These are phyloP conservation scores for Agrilus planipennis DNA, from an alignment of 1,140 invertebrate species.

Conservation along the genomic window DNA sequence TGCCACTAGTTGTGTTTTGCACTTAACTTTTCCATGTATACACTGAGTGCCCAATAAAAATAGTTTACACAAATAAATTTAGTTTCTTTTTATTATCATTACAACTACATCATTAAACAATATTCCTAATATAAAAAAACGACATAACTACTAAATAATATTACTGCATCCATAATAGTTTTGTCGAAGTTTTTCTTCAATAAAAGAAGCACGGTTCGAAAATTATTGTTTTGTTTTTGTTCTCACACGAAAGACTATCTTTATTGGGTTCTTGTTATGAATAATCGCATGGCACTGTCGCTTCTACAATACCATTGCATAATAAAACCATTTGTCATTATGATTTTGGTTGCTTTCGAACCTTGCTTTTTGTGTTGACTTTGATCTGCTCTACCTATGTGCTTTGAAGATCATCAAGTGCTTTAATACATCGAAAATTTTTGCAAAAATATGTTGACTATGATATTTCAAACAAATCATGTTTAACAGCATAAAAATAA, in stretches of 20 bases:
- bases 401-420: too few relatives aligned
- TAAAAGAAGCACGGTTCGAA: constrained; percentile 35
- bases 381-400: constrained; percentile 11
- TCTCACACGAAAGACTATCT: constrained; percentile 13
- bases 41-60: constrained; percentile 45
- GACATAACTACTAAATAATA: too few relatives aligned
- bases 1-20: constrained; percentile 30
- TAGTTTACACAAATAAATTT: constrained; percentile 38
- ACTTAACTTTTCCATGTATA: constrained; percentile 25
- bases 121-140: constrained; percentile 6
- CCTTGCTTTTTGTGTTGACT: constrained; percentile 33
- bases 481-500: too few relatives aligned
- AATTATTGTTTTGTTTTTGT: background rate
- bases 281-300: constrained; percentile 11
- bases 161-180: too few relatives aligned
- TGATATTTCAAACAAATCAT: too few relatives aligned
- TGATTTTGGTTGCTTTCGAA: constrained; percentile 30
- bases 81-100: constrained; percentile 19
- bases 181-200: constrained; percentile 5
- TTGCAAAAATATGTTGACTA: too few relatives aligned
- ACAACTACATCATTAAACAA: constrained; percentile 12
- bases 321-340: constrained; percentile 14
- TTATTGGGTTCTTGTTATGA: constrained; percentile 34
- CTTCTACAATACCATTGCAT: constrained; percentile 22
- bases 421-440: too few relatives aligned